Conservation (phyloP, 1,140 invertebrate species). For the Rhynchophorus ferrugineus region DNA sequence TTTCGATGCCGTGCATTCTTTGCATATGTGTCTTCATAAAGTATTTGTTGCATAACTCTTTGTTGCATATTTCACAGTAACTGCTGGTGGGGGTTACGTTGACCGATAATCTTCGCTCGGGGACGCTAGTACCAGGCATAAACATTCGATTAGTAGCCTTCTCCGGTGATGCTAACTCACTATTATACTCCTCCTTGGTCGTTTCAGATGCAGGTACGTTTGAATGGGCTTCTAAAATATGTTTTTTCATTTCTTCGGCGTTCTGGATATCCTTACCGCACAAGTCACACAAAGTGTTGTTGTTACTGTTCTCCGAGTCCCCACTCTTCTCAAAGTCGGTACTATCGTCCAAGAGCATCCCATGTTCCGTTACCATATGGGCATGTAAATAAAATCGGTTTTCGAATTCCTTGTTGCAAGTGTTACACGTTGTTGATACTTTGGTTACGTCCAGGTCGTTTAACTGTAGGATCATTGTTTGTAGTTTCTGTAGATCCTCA, state of each 20-base stretch:
- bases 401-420: constrained; percentile 56
- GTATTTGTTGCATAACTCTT: constrained; percentile 99
- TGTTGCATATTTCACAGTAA: constrained; percentile 99
- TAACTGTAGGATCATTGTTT: constrained; percentile 85
- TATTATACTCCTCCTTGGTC: constrained; percentile 16
- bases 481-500: constrained; percentile 78
- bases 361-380: constrained; percentile 56
- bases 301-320: constrained; percentile 34
- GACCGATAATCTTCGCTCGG: constrained; percentile 34
- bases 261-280: constrained; percentile 52
- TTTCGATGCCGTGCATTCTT: constrained; percentile 96
- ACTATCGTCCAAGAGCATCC: constrained; percentile 35
- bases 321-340: constrained; percentile 33
- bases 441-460: constrained; percentile 63
- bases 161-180: constrained; percentile 11
- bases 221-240: constrained; percentile 50
- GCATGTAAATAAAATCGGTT: constrained; percentile 49
- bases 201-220: constrained; percentile 20
- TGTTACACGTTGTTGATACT: constrained; percentile 48
- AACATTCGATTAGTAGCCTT: constrained; percentile 23
- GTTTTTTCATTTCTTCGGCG: constrained; percentile 49
- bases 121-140: constrained; percentile 14
- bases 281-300: constrained; percentile 43
- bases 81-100: constrained; percentile 64
- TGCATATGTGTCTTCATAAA: constrained; percentile 99